phyloP scores from a whole-genome alignment of 2,888 invertebrate species.

The Euphydryas editha region DNA sequence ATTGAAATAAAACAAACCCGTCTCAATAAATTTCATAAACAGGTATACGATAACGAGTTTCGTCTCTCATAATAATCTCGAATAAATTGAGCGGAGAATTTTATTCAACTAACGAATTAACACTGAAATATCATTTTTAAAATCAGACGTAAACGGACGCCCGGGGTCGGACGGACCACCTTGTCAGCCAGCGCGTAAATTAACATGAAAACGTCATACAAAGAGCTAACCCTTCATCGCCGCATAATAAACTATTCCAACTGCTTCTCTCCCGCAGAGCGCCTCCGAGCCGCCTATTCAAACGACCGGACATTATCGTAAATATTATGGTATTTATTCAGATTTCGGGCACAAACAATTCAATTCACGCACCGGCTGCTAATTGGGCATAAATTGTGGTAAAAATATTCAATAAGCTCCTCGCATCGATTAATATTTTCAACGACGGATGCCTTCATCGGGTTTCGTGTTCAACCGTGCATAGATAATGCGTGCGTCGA shows the following conservation, averaged over 20 bases:
- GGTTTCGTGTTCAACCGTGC: constrained; percentile 69
- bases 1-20: constrained; percentile 33
- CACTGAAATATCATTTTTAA: constrained; percentile 78
- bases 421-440: constrained; percentile 77
- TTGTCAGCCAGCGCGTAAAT: constrained; percentile 49
- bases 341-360: constrained; percentile 81
- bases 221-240: constrained; percentile 78
- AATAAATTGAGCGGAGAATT: constrained; percentile 59
- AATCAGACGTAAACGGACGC: constrained; percentile 50
- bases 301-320: constrained; percentile 78
- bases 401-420: constrained; percentile 80
- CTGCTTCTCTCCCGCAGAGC: constrained; percentile 65
- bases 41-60: constrained; percentile 39
- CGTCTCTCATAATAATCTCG: constrained; percentile 45
- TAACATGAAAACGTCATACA: constrained; percentile 73
- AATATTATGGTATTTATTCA: constrained; percentile 83
- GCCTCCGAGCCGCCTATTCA: constrained; percentile 69
- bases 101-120: constrained; percentile 63
- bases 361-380: constrained; percentile 80
- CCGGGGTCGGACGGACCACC: constrained; percentile 53
- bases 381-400: constrained; percentile 81
- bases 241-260: constrained; percentile 68
- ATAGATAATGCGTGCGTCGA: constrained; percentile 68
- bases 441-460: constrained; percentile 74
- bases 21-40: constrained; percentile 41